phyloP scores from a whole-genome alignment of 2,888 invertebrate species.

The Fragum sueziense region DNA sequence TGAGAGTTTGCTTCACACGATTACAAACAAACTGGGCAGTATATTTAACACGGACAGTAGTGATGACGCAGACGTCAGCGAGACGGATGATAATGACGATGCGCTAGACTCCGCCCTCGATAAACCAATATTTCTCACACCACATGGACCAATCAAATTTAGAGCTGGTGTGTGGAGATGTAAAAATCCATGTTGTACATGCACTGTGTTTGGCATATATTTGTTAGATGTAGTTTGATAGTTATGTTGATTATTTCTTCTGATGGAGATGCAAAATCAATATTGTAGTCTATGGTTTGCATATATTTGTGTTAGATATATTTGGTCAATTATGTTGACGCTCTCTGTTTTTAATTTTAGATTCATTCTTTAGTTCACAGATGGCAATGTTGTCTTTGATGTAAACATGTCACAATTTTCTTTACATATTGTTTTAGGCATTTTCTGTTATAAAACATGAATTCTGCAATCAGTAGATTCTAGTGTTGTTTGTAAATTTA shows the following conservation, averaged over 20 bases:
- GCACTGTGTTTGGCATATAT: too few relatives aligned
- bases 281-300: not conserved
- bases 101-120: constrained; percentile 75
- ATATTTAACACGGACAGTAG: constrained; percentile 88
- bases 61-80: constrained; percentile 82
- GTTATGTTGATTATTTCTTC: constrained; percentile 7
- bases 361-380: too few relatives aligned
- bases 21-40: constrained; percentile 80
- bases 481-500: too few relatives aligned
- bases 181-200: constrained; percentile 27
- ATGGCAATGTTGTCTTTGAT: too few relatives aligned
- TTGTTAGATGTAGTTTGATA: constrained; percentile 8
- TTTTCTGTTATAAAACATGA: too few relatives aligned
- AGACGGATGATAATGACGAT: constrained; percentile 77
- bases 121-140: constrained; percentile 79
- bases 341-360: not conserved
- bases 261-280: not conserved
- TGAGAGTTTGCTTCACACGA: constrained; percentile 77
- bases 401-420: too few relatives aligned
- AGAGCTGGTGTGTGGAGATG: constrained; percentile 71
- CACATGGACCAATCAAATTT: constrained; percentile 78
- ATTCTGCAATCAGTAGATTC: too few relatives aligned
- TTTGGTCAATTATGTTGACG: not conserved
- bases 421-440: too few relatives aligned
- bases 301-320: not conserved